These are phyloP conservation scores for Podargus strigoides DNA, from an alignment of 2,797 vertebrate genomes.

Conservation along the genomic window DNA sequence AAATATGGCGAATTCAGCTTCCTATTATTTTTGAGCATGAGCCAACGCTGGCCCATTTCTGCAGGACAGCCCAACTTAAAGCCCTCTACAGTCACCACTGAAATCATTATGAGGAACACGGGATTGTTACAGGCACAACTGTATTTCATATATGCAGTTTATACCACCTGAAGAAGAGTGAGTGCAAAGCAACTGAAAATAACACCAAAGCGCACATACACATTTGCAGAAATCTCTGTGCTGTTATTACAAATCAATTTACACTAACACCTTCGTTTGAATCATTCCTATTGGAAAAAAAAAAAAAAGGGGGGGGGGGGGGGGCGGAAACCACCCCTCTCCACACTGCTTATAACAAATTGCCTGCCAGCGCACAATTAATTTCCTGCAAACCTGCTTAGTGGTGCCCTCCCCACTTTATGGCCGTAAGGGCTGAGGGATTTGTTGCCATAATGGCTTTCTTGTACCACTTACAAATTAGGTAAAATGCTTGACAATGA, in stretches of 20 bases:
- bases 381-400: neutral
- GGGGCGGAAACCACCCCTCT: neutral
- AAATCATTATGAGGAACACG: neutral
- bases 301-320: neutral
- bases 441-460: neutral
- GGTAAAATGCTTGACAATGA: neutral
- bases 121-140: neutral
- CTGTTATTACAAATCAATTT: neutral
- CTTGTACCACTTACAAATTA: neutral
- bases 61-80: neutral
- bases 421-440: neutral
- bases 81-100: neutral
- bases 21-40: slow-evolving; percentile 10
- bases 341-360: neutral
- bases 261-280: neutral
- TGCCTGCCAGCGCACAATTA: neutral
- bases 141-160: neutral
- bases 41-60: neutral
- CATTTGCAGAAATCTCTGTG: neutral
- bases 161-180: neutral
- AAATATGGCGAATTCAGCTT: slow-evolving; percentile 29
- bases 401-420: neutral
- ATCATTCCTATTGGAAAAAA: neutral
- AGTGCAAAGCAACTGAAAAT: neutral
- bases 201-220: neutral